phyloP scores from a whole-genome alignment of 1,140 invertebrate genomes.

The Cyclina sinensis region DNA sequence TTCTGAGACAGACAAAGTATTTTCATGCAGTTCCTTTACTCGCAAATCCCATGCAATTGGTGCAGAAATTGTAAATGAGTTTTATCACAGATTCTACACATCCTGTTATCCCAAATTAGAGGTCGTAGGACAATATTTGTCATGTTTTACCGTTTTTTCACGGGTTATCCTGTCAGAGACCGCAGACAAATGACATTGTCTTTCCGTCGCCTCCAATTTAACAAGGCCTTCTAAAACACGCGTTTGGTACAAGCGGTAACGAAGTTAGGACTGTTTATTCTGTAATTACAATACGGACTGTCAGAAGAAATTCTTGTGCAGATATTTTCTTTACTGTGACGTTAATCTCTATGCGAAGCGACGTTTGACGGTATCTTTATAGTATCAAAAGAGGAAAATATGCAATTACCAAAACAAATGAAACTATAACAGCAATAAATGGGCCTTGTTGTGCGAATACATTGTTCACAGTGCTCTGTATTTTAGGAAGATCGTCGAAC shows the following conservation, averaged over 20 bases:
- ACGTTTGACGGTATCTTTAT: conserved; percentile 53
- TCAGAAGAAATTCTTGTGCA: conserved; percentile 43
- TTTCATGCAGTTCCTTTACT: no score
- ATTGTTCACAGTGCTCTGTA: no score
- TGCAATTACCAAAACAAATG: conserved; percentile 59
- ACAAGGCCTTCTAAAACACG: conserved; percentile 35
- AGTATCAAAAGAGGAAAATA: conserved; percentile 54
- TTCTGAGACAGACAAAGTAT: no score
- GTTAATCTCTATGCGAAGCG: conserved; percentile 49
- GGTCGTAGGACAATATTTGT: conserved; percentile 29
- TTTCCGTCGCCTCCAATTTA: conserved; percentile 40
- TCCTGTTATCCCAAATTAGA: conserved; percentile 19
- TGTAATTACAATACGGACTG: conserved; percentile 49
- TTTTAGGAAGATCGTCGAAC: no score
- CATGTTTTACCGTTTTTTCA: conserved; percentile 39
- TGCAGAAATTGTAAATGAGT: neutral
- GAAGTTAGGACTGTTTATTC: conserved; percentile 44
- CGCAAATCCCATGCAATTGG: no score
- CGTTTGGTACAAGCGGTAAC: conserved; percentile 8
- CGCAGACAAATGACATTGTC: conserved; percentile 51
- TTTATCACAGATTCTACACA: neutral
- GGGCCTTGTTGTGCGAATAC: neutral
- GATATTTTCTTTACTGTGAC: conserved; percentile 50
- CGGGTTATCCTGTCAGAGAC: conserved; percentile 21
- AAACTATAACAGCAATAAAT: neutral